These are phyloP conservation scores for Falco berigora DNA, from an alignment of 2,797 vertebrate genomes.

Conservation along the genomic window DNA sequence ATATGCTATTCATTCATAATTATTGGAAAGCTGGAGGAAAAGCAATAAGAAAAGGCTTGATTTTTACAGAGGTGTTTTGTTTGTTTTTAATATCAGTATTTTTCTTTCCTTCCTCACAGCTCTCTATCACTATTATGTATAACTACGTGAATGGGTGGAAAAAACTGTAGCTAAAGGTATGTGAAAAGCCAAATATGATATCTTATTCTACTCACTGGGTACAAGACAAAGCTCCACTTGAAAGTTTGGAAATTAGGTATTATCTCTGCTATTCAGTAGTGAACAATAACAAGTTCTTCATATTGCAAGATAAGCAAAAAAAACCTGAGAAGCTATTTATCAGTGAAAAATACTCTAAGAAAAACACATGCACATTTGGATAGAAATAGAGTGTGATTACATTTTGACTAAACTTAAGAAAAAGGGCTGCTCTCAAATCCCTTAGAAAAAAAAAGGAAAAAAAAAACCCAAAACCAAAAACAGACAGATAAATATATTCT, in stretches of 20 bases:
- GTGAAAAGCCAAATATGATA: neutral
- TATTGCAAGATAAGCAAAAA: conserved; percentile 11
- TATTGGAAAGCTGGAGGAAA: neutral
- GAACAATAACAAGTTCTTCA: conserved; percentile 48
- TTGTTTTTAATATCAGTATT: neutral
- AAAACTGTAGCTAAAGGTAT: neutral
- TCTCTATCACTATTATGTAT: neutral
- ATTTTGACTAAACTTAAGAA: neutral
- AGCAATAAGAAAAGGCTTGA: neutral
- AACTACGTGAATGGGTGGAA: neutral
- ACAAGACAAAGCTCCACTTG: conserved; percentile 25
- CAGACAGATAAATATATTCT: neutral
- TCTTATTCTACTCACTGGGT: neutral
- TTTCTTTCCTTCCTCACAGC: neutral
- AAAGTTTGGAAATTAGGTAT: conserved; percentile 30
- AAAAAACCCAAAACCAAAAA: neutral
- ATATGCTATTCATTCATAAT: neutral
- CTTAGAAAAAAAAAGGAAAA: neutral
- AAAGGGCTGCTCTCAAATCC: neutral
- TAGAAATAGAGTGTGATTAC: conserved; percentile 13
- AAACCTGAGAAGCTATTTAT: conserved; percentile 12
- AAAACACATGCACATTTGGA: neutral
- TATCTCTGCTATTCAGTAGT: conserved; percentile 11
- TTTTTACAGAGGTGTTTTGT: neutral
- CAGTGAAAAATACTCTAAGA: conserved; percentile 26